Percentiles rank a stretch among this genome's conserved stretches.
Evolutionary conservation across 92 coral and sea anemone species (phyloP).

Genomic region (Diadumene lineata): DNA sequence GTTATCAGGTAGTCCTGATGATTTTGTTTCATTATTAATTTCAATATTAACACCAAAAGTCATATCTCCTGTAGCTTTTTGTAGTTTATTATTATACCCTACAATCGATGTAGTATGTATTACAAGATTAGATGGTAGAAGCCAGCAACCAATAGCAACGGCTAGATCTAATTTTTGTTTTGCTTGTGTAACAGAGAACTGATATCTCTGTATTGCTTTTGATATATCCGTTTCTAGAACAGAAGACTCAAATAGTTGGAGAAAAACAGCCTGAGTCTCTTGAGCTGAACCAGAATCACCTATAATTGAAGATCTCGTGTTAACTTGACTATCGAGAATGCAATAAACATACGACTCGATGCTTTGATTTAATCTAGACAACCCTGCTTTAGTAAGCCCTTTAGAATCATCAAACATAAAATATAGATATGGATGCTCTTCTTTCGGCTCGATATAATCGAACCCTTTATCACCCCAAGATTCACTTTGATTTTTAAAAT

Average conservation of each 20-base stretch:
- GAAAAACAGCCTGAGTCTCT: constrained; percentile 23
- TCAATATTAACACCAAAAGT: constrained; percentile 25
- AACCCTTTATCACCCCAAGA: background rate
- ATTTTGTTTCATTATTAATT: constrained; percentile 21
- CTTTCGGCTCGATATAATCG: background rate
- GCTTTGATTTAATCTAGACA: constrained; percentile 11
- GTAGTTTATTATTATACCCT: constrained; percentile 39
- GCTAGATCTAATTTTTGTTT: constrained; percentile 34
- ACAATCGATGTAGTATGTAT: constrained; percentile 31
- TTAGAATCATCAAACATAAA: background rate
- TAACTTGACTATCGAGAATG: constrained; percentile 23
- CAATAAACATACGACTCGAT: constrained; percentile 31
- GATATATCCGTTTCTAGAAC: constrained; percentile 24
- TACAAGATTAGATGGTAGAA: constrained; percentile 20
- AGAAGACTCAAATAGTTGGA: constrained; percentile 20
- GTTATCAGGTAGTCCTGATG: constrained; percentile 22
- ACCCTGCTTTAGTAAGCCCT: constrained; percentile 38
- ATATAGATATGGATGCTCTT: constrained; percentile 9
- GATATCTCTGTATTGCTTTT: constrained; percentile 38
- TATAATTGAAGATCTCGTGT: constrained; percentile 6
- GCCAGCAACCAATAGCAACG: constrained; percentile 32
- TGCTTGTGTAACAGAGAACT: constrained; percentile 29
- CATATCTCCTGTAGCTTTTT: constrained; percentile 37
- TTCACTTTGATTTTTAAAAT: constrained; percentile 23
- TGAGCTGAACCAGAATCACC: background rate